These are phyloP conservation scores for Diachasmimorpha longicaudata DNA, from an alignment of 1,140 invertebrate genomes.

Conservation along the genomic window DNA sequence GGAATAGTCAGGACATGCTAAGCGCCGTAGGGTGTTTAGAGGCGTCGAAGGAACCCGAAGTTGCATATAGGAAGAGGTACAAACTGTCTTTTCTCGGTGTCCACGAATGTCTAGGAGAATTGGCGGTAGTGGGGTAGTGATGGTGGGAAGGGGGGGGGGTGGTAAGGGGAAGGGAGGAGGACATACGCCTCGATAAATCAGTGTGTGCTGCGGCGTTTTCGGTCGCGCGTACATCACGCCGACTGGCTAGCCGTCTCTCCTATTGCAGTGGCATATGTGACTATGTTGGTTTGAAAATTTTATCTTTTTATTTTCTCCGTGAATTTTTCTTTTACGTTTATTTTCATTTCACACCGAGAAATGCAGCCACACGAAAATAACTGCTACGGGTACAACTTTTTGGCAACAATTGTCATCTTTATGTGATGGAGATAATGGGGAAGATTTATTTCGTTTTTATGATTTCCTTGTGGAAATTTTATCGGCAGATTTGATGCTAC, in stretches of 20 bases:
- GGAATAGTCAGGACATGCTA: not conserved
- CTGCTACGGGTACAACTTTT: slow-evolving; percentile 10
- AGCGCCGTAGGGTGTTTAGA: too few relatives aligned
- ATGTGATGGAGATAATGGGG: not conserved
- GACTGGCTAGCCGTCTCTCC: slow-evolving; percentile 26
- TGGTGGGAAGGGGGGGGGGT: too few relatives aligned
- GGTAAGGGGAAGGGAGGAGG: slow-evolving; percentile 1
- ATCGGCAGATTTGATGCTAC: too few relatives aligned
- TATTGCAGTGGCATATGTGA: slow-evolving; percentile 23
- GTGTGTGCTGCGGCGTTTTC: slow-evolving; percentile 24
- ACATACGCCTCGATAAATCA: slow-evolving; percentile 42
- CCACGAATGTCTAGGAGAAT: slow-evolving; percentile 7
- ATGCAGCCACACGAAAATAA: slow-evolving; percentile 45
- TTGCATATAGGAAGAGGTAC: not conserved
- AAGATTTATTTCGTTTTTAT: not conserved
- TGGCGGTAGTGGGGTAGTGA: not conserved
- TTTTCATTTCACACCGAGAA: slow-evolving; percentile 30
- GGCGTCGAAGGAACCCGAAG: slow-evolving; percentile 7
- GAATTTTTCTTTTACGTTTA: not conserved
- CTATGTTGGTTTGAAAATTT: not conserved
- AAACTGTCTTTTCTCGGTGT: not conserved
- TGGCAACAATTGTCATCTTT: not conserved
- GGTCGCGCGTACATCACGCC: slow-evolving; percentile 34
- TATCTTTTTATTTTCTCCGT: not conserved
- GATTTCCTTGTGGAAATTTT: not conserved